Evolutionary conservation across 2,888 invertebrate genomes (phyloP), one percentile per base, ranked within the genome.

Genomic region (Melinaea marsaeus): DNA sequence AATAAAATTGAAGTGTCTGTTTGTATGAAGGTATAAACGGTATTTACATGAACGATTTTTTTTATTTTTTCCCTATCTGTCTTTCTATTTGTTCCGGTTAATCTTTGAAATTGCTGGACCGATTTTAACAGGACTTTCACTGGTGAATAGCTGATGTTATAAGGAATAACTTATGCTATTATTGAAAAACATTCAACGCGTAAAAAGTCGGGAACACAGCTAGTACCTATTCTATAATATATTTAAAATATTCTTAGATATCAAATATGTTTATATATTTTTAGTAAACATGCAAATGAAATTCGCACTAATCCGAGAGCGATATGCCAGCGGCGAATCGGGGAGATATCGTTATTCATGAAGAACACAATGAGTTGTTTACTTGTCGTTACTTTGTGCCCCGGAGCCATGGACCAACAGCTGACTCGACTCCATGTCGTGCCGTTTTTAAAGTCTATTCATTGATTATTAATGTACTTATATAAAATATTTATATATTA

Each of bases 381-480:
- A 84, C 85, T 88, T 86, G 87, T 88, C 84, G 80, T 76, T 83
- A 58, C 81, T 79, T 86, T 86, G 85, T 86, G 78, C 77, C 79
- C 79, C 76, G 78, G 77, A 81, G 79, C 79, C 80, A 79, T 79
- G 71, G 73, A 79, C 76, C 83, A 86, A 85, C 88, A 88, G 87
- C 87, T 86, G 86, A 83, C 75, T 56, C 54, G 22, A 51, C 60
- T 63, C 60, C 37, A 37, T 34, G 33, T 22, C 57, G 35, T 42
- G 54, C 47, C 35, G 33, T 59, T 59, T 51, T 51, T 22, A 51
- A 51, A 37, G 22, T 13, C 33, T 32, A 32, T 32, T 32, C 51
- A 51, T 51, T 51, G 32, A 51, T 32, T 22, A 9, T 32, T 32
- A 51, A 11, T 32, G 5, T 32, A 32, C 6, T 42, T 42, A 42